phyloP scores from a whole-genome alignment of 2,113 vertebrate species.

The Sinocyclocheilus anshuiensis region DNA sequence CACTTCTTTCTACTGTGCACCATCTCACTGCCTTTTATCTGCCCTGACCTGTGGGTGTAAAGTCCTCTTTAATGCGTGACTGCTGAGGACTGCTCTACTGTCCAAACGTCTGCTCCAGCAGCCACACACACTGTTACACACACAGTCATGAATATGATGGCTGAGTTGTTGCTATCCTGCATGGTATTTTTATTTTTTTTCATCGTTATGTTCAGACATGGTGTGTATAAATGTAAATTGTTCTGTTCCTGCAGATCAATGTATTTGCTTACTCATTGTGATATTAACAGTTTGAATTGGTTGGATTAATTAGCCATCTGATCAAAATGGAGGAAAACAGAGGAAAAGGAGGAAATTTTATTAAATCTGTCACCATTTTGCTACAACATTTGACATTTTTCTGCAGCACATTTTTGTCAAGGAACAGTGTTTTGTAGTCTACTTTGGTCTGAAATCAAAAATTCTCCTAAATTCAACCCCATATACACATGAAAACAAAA shows the following conservation, averaged over 20 bases:
- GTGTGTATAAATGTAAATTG: slow-evolving; percentile 20
- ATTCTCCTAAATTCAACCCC: not conserved
- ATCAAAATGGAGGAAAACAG: not conserved
- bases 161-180: not conserved
- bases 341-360: too few relatives aligned
- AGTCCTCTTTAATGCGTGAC: slow-evolving; percentile 73
- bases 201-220: slow-evolving; percentile 62
- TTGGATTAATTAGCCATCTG: not conserved
- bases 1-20: slow-evolving; percentile 22
- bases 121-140: slow-evolving; percentile 25
- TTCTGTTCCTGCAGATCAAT: not conserved
- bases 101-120: slow-evolving; percentile 52
- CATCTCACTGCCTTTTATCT: slow-evolving; percentile 47
- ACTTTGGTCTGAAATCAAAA: not conserved
- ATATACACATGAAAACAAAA: not conserved
- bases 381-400: not conserved
- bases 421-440: not conserved
- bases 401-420: not conserved
- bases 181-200: slow-evolving; percentile 43
- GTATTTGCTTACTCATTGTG: not conserved
- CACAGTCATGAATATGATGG: slow-evolving; percentile 31
- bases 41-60: slow-evolving; percentile 70
- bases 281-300: not conserved
- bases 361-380: not conserved
- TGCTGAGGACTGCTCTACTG: slow-evolving; percentile 58